Percentiles rank a stretch among this genome's conserved stretches.
Evolutionary conservation across 1,140 invertebrate genomes (phyloP).

Genomic region (Amyelois transitella): DNA sequence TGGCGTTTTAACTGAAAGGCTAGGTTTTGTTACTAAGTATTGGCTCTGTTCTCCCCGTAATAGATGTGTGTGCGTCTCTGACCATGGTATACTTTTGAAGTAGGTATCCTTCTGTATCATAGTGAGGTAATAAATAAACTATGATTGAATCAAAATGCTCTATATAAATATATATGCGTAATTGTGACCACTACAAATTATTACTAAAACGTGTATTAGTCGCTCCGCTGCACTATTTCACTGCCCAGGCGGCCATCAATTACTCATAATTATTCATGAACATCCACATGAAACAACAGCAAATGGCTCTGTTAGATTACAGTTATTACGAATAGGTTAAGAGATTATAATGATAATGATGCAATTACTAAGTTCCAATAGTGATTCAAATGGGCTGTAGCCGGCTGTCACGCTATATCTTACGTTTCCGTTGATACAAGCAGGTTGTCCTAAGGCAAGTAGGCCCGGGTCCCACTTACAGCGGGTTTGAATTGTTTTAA

Average conservation of each 20-base stretch:
- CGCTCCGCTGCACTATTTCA: too few species aligned
- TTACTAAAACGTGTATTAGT: too few species aligned
- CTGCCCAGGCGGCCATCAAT: background rate
- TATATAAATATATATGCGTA: too few species aligned
- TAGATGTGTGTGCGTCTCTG: too few species aligned
- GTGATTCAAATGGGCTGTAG: background rate
- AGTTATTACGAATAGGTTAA: background rate
- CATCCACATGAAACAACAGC: background rate
- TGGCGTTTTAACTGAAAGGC: too few species aligned
- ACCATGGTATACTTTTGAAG: too few species aligned
- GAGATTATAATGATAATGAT: background rate
- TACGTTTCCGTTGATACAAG: slow-evolving; percentile 1
- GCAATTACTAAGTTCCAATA: background rate
- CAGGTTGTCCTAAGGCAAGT: background rate
- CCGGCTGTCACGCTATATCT: background rate
- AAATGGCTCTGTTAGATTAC: background rate
- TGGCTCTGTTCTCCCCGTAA: too few species aligned
- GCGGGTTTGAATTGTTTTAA: background rate
- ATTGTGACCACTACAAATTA: too few species aligned
- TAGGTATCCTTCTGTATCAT: too few species aligned
- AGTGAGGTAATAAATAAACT: too few species aligned
- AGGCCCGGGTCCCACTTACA: background rate
- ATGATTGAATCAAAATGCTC: too few species aligned
- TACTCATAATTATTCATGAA: background rate
- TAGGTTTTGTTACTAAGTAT: too few species aligned